Evolutionary conservation across 2,797 vertebrate species (phyloP), one percentile per base, ranked within the genome.

Genomic region (Rhynchotus rufescens): DNA sequence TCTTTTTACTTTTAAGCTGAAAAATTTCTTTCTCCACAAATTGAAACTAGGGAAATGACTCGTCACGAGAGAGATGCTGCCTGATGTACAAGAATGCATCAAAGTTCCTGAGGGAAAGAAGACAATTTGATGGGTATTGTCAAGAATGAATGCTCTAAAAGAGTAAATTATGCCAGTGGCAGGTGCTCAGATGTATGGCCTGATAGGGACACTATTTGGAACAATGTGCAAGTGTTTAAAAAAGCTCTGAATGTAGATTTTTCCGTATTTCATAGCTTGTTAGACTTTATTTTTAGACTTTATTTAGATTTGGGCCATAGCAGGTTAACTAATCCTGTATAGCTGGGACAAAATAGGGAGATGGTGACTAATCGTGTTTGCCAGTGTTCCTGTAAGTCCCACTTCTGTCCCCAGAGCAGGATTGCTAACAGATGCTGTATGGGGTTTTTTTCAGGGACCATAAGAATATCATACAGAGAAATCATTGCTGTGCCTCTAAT

Each of bases 361-460:
- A 62, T 59, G 44, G 38, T 76, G 54, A 11, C 25, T 80, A 23
- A 81, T 86, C 67, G 38, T 66, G 42, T 92, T 76, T 81, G 92
- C 49, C 82, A 80, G 78, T 25, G 51, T 84, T 72, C 9, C 61
- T 72, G 17, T 45, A 77, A 84, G 85, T 74, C 61, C 45, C 12
- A 8, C 79, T 75, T 86, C 72, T 71, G 57, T 42, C 44, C 75
- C 30, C 42, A 69, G 47, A 78, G 34, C 32, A 90, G 73, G 97
- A 95, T 91, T 90, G 23, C 52, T 86, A 88, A 30, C 93, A 97
- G 95, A 96, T 96, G 80, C 60, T 93, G 52, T 32, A 22, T 77
- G 82, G 93, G 28, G 10, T 36, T 40, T 40, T 19, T 92, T 82
- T 60, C 23, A 45, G 54, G 74, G 38, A 84, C 95, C 38, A 73